Percentiles rank a stretch among this genome's conserved stretches.
phyloP scores from a whole-genome alignment of 2,888 invertebrate species.

The Theristus sp. region DNA sequence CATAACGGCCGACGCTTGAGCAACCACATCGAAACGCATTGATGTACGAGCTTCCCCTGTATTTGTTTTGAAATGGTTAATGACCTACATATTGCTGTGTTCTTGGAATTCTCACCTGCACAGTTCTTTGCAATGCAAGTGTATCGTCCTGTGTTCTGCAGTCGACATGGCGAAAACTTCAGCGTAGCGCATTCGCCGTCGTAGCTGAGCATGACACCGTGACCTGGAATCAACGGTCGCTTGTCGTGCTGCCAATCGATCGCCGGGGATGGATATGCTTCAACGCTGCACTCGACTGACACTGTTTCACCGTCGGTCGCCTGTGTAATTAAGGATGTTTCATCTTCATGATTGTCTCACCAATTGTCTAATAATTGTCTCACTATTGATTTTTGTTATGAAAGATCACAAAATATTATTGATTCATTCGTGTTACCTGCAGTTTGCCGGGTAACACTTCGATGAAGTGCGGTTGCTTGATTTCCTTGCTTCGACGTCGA shows the following conservation, averaged over 20 bases:
- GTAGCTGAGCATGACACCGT: constrained; percentile 9
- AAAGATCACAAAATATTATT: too few species aligned
- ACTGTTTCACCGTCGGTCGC: constrained; percentile 15
- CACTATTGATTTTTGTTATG: too few species aligned
- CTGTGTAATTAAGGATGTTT: too few species aligned
- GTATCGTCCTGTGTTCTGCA: constrained; percentile 8
- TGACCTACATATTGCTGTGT: too few species aligned
- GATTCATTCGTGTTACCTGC: too few species aligned
- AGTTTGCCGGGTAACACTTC: constrained; percentile 21
- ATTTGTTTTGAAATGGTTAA: not conserved
- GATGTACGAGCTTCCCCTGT: not conserved
- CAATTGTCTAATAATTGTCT: too few species aligned
- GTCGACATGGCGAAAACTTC: constrained; percentile 10
- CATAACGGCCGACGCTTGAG: not conserved
- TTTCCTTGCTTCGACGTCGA: constrained; percentile 13
- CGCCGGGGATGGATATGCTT: constrained; percentile 20
- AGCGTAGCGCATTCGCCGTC: constrained; percentile 27
- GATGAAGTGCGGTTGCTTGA: constrained; percentile 18
- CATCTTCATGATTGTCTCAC: too few species aligned
- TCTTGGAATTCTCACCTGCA: too few species aligned
- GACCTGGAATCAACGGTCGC: constrained; percentile 15
- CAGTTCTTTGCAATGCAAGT: constrained; percentile 11
- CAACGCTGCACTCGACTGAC: constrained; percentile 23
- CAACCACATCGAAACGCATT: not conserved
- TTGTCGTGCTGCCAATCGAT: constrained; percentile 22